phyloP scores from a whole-genome alignment of 2,113 vertebrate species.

The Corydoras sp. region DNA sequence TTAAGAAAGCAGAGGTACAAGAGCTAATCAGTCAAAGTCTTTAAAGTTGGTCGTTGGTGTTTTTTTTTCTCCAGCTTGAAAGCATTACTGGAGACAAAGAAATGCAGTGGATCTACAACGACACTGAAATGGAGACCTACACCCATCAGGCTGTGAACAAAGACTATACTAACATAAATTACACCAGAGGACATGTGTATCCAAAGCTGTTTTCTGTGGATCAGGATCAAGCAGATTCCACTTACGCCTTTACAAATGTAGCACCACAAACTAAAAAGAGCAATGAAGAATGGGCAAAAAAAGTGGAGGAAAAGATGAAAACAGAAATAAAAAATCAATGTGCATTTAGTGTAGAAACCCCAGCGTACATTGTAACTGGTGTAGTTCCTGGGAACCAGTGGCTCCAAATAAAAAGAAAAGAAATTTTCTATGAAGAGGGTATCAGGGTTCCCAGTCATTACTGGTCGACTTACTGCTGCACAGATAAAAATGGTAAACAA shows the following conservation, averaged over 20 bases:
- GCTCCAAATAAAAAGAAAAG: neutral
- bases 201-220: neutral
- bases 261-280: neutral
- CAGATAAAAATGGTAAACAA: rapidly evolving
- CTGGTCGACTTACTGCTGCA: slow-evolving; percentile 14
- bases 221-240: slow-evolving; percentile 3
- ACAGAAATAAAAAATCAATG: rapidly evolving
- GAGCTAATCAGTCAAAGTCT: no score
- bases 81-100: neutral
- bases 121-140: neutral
- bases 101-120: neutral
- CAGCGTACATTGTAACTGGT: slow-evolving; percentile 7
- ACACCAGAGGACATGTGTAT: neutral
- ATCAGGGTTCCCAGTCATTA: slow-evolving; percentile 2
- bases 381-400: neutral
- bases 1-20: no score
- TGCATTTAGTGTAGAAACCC: neutral
- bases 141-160: neutral
- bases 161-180: neutral
- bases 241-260: slow-evolving; percentile 12
- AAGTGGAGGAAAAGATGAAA: no score
- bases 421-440: neutral
- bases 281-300: neutral
- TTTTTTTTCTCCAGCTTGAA: slow-evolving; percentile 9
- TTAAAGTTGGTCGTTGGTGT: neutral